These are phyloP conservation scores for Drosophila mauritiana DNA, from an alignment of 1,140 invertebrate genomes.

Conservation along the genomic window DNA sequence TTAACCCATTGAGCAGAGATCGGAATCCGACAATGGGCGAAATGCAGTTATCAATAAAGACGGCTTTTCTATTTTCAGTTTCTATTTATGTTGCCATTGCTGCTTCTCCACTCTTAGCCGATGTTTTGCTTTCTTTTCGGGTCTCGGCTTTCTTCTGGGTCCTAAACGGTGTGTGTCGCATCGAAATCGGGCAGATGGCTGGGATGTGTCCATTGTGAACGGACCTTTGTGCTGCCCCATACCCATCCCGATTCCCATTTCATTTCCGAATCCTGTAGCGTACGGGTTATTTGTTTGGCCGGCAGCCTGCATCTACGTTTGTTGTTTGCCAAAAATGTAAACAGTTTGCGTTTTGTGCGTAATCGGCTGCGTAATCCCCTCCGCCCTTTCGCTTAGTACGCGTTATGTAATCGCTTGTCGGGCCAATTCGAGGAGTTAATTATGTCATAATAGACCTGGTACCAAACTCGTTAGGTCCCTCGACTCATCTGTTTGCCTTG, in stretches of 20 bases:
- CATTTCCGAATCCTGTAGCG: slow-evolving; percentile 4
- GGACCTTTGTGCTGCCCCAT: slow-evolving; percentile 24
- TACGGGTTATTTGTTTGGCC: slow-evolving; percentile 77
- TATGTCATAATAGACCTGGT: slow-evolving; percentile 72
- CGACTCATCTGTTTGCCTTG: slow-evolving; percentile 40
- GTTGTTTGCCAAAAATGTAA: slow-evolving; percentile 76
- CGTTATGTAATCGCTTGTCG: slow-evolving; percentile 72
- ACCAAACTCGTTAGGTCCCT: slow-evolving; percentile 37
- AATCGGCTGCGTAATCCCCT: slow-evolving; percentile 55
- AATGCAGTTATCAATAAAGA: slow-evolving; percentile 77
- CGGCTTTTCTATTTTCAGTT: slow-evolving; percentile 54
- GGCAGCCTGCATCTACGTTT: slow-evolving; percentile 74
- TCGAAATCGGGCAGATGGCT: slow-evolving; percentile 35
- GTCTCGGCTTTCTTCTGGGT: slow-evolving; percentile 34
- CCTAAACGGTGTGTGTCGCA: slow-evolving; percentile 5
- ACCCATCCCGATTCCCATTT: slow-evolving; percentile 3
- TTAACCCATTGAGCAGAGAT: slow-evolving; percentile 73
- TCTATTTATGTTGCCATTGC: slow-evolving; percentile 28
- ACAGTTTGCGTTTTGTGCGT: slow-evolving; percentile 72
- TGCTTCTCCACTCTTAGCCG: slow-evolving; percentile 53
- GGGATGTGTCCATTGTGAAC: slow-evolving; percentile 25
- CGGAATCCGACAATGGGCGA: slow-evolving; percentile 32
- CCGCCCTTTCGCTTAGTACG: slow-evolving; percentile 18
- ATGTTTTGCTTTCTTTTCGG: slow-evolving; percentile 48
- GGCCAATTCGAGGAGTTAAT: slow-evolving; percentile 73